Evolutionary conservation across 2,888 invertebrate species (phyloP).

Genomic region (Corbicula japonica): DNA sequence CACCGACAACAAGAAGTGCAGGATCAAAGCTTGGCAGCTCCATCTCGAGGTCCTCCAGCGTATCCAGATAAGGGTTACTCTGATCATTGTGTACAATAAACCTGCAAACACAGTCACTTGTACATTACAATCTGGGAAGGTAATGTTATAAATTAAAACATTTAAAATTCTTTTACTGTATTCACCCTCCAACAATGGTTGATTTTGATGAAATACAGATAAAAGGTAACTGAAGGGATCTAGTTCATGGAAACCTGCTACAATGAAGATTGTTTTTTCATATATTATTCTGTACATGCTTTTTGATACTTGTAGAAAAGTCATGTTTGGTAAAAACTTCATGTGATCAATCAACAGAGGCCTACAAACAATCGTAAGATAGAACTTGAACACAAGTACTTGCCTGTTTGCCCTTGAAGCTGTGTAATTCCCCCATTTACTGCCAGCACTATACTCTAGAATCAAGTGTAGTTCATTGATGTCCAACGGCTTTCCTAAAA

Average conservation of each 20-base stretch:
- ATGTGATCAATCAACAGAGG: neutral
- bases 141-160: no score
- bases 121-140: no score
- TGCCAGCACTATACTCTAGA: constrained; percentile 92
- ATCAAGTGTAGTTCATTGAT: constrained; percentile 94
- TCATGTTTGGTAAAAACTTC: constrained; percentile 6
- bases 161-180: no score
- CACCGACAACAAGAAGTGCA: constrained; percentile 92
- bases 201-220: no score
- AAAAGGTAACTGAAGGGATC: no score
- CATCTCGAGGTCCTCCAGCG: constrained; percentile 91
- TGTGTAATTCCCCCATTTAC: constrained; percentile 92
- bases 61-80: constrained; percentile 92
- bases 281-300: no score
- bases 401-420: constrained; percentile 92
- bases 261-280: no score
- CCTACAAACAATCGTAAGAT: neutral
- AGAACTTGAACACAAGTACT: constrained; percentile 19
- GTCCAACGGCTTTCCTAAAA: constrained; percentile 89
- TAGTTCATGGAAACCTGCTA: no score
- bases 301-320: no score
- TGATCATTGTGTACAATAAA: constrained; percentile 94
- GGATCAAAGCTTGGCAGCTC: constrained; percentile 90
- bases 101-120: no score
- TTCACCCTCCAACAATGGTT: no score